These are phyloP conservation scores for Apodemia mormo DNA, from an alignment of 2,888 invertebrate species.

Conservation along the genomic window DNA sequence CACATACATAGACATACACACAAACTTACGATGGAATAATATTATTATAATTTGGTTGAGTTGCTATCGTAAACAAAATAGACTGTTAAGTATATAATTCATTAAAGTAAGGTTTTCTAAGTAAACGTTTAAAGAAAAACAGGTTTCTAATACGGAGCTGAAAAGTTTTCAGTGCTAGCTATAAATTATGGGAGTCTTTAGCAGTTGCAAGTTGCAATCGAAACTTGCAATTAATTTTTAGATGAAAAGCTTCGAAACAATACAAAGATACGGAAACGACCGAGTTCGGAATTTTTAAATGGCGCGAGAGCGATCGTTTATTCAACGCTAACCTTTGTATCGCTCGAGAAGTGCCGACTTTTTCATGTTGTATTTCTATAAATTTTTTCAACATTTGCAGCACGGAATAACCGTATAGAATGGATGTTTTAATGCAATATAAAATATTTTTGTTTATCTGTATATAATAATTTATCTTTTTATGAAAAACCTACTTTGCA, in stretches of 20 bases:
- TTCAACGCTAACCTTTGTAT: constrained; percentile 26
- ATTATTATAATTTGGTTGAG: too few species aligned
- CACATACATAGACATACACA: not conserved
- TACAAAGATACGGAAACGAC: constrained; percentile 39
- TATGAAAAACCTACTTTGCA: too few species aligned
- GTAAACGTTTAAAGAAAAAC: not conserved
- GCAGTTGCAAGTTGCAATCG: constrained; percentile 36
- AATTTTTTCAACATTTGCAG: not conserved
- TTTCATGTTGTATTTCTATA: constrained; percentile 8
- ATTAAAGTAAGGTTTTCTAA: too few species aligned
- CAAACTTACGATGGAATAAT: not conserved
- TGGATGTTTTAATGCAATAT: constrained; percentile 2
- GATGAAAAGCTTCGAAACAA: constrained; percentile 39
- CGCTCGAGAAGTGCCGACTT: constrained; percentile 18
- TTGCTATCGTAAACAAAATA: too few species aligned
- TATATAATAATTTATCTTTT: too few species aligned
- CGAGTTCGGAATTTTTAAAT: constrained; percentile 37
- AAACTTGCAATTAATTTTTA: constrained; percentile 42
- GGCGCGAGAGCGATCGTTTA: constrained; percentile 33
- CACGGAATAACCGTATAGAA: not conserved
- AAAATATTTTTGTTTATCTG: not conserved
- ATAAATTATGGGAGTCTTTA: constrained; percentile 35
- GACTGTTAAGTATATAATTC: too few species aligned
- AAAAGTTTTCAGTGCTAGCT: constrained; percentile 18
- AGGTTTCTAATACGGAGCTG: not conserved